These are phyloP conservation scores for Torymus auratus DNA, from an alignment of 2,888 invertebrate species.

Conservation along the genomic window DNA sequence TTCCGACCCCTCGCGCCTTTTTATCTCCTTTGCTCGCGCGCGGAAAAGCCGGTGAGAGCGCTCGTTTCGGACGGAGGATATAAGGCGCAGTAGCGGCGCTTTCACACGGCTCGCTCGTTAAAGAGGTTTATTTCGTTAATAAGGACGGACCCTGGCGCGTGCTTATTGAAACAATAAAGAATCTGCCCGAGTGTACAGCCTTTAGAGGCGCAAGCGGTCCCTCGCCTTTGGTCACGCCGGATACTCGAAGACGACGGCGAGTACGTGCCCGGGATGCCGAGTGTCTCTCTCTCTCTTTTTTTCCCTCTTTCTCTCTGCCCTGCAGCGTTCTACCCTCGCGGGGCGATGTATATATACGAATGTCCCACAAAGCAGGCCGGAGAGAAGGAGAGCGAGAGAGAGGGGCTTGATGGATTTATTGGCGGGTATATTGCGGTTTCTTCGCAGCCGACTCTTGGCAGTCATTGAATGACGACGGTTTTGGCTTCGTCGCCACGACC, in stretches of 20 bases:
- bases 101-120: slow-evolving; percentile 68
- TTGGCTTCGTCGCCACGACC: background rate
- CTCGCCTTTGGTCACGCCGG: slow-evolving; percentile 64
- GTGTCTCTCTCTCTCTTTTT: slow-evolving; percentile 48
- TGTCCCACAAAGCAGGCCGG: too few relatives aligned
- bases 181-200: slow-evolving; percentile 65
- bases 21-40: slow-evolving; percentile 48
- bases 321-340: background rate
- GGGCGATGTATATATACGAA: too few relatives aligned
- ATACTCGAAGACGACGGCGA: slow-evolving; percentile 61
- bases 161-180: slow-evolving; percentile 78
- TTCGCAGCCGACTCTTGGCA: slow-evolving; percentile 4
- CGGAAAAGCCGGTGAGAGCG: background rate
- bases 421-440: slow-evolving; percentile 69
- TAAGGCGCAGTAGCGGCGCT: background rate
- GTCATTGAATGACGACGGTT: slow-evolving; percentile 1
- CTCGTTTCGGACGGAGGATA: background rate
- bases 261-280: slow-evolving; percentile 73
- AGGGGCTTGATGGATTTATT: slow-evolving; percentile 72
- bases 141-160: slow-evolving; percentile 68
- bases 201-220: slow-evolving; percentile 63
- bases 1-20: slow-evolving; percentile 50
- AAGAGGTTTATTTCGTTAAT: slow-evolving; percentile 77
- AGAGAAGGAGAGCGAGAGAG: background rate
- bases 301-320: slow-evolving; percentile 24